These are phyloP conservation scores for Dromaius novaehollandiae DNA, from an alignment of 2,113 vertebrate genomes.

Conservation along the genomic window DNA sequence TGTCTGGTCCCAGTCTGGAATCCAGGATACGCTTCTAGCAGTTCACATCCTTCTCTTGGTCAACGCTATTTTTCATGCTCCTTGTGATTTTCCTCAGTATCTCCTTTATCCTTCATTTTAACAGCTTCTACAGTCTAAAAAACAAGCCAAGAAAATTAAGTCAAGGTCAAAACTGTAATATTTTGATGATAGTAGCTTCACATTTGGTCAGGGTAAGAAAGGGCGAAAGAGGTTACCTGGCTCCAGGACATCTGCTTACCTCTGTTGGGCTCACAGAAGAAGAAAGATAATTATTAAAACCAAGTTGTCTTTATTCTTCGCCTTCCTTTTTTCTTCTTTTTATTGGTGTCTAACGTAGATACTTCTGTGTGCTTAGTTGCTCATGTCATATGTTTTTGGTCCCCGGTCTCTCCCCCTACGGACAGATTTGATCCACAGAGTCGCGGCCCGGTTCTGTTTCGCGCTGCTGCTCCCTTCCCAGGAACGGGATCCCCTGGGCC, in stretches of 20 bases:
- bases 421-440: background rate
- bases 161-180: background rate
- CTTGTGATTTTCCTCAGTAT: background rate
- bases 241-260: background rate
- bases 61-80: background rate
- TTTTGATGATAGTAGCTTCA: background rate
- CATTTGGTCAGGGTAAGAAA: background rate
- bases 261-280: background rate
- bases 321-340: background rate
- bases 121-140: slow-evolving; percentile 33
- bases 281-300: background rate
- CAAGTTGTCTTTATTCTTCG: background rate
- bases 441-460: background rate
- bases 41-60: background rate
- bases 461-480: background rate
- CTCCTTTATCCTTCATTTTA: background rate
- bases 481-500: no score
- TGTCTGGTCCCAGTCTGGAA: slow-evolving; percentile 11
- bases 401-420: background rate
- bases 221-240: background rate
- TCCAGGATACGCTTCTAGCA: background rate
- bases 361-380: background rate
- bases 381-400: background rate
- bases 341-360: background rate
- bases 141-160: background rate